Percentiles rank a stretch among this genome's conserved stretches.
Conservation (phyloP, 2,113 vertebrate genomes). For the Coptodon bakossiorum region DNA sequence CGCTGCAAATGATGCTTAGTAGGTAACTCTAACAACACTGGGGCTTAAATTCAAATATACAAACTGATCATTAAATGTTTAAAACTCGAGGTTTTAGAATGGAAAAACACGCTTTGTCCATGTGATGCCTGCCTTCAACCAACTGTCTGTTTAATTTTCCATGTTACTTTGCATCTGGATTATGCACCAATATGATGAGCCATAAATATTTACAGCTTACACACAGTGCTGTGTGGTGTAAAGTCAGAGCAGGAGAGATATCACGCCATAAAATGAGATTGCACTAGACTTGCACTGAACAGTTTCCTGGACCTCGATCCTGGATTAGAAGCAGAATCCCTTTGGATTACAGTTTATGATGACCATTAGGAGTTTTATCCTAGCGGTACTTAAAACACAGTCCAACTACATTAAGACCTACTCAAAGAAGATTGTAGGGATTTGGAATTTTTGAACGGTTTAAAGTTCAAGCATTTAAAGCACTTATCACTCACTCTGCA, state of each 20-base stretch:
- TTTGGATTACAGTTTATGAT: conserved; percentile 68
- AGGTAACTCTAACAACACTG: background rate
- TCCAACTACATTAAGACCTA: conserved; percentile 54
- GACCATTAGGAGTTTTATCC: conserved; percentile 68
- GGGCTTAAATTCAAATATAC: background rate
- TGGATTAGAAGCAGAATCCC: conserved; percentile 64
- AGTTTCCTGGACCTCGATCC: conserved; percentile 45
- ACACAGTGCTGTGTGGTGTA: background rate
- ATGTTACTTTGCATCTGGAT: background rate
- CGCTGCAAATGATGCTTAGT: background rate
- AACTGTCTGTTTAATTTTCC: conserved; percentile 26
- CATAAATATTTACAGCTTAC: conserved; percentile 30
- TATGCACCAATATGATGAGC: conserved; percentile 12
- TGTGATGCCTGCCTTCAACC: conserved; percentile 4
- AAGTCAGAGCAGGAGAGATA: conserved; percentile 2
- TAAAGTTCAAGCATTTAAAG: conserved; percentile 58
- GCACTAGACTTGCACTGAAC: conserved; percentile 27
- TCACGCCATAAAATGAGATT: conserved; percentile 48
- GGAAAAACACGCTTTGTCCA: background rate
- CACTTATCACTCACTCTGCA: conserved; percentile 55
- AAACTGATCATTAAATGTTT: background rate
- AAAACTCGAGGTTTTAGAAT: background rate
- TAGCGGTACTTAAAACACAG: conserved; percentile 62
- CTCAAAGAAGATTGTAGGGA: conserved; percentile 62
- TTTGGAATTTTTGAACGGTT: conserved; percentile 60